These are phyloP conservation scores for Zosterops lateralis DNA, from an alignment of 2,113 vertebrate species.

Conservation along the genomic window DNA sequence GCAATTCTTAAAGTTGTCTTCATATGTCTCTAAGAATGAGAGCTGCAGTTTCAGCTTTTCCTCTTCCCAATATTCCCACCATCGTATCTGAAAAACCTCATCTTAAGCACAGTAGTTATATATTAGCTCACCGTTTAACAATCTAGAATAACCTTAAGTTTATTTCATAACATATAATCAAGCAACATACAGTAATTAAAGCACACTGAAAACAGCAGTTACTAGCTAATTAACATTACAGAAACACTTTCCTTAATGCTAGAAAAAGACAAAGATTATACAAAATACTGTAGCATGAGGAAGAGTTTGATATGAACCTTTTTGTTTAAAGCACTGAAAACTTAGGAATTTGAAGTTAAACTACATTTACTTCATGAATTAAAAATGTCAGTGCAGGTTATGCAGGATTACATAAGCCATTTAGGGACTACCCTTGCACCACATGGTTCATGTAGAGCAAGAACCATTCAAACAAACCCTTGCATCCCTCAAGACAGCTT, in stretches of 20 bases:
- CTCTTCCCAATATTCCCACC: background rate
- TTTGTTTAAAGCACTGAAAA: background rate
- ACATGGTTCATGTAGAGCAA: background rate
- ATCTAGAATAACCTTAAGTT: constrained; percentile 76
- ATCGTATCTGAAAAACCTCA: constrained; percentile 9
- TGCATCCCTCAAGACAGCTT: background rate
- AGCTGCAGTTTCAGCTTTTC: background rate
- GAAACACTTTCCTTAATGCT: constrained; percentile 82
- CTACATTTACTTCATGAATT: background rate
- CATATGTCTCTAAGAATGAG: background rate
- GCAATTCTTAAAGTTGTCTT: background rate
- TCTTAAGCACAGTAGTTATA: constrained; percentile 40
- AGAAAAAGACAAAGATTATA: constrained; percentile 76
- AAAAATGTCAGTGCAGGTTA: background rate
- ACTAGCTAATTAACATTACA: constrained; percentile 83
- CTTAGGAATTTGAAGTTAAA: background rate
- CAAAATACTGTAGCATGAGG: background rate
- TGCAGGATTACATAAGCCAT: background rate
- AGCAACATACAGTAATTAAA: constrained; percentile 78
- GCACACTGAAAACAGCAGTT: constrained; percentile 76
- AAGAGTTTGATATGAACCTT: constrained; percentile 18
- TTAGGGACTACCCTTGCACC: background rate
- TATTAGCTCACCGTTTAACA: constrained; percentile 58
- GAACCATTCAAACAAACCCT: background rate
- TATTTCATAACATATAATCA: constrained; percentile 88